Evolutionary conservation across 2,888 invertebrate species (phyloP), one percentile per base, ranked within the genome.

Genomic region (Pandemis heparana): DNA sequence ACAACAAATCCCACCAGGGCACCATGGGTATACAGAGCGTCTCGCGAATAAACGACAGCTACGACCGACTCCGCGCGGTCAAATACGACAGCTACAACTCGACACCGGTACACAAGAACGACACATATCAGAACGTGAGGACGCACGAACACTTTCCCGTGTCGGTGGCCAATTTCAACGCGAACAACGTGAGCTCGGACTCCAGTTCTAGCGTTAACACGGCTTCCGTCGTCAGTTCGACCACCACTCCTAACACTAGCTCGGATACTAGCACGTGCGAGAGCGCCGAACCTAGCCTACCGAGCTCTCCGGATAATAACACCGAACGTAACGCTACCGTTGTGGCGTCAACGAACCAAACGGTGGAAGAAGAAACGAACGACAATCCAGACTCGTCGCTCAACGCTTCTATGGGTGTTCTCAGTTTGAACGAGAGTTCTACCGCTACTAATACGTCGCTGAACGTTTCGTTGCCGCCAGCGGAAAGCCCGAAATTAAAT

Each of bases 241-340:
- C 96, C 0, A 96, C 96, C 0, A 96, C 96, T 0, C 96, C 97
- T 0, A 96, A 97, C 23, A 96, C 96, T 0, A 96, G 96, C 69
- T 96, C 96, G 0, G 95, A 96, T 76, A 96, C 96, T 0, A 97
- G 96, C 81, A 96, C 96, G 38, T 96, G 97, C 23, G 94, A 92
- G 59, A 96, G 96, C 82, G 96, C 96, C 7, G 96, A 97, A 43
- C 96, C 97, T 0, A 96, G 96, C 77, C 95, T 97, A 71, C 97
- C 97, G 0, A 96, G 96, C 62, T 96, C 96, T 0, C 96, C 96
- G 0, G 96, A 94, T 18, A 89, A 89, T 53, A 88, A 89, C 41
- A 85, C 87, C n/a, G 88, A 89, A 4, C 79, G 86, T 77, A 89
- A 87, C 66, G 77, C 86, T 7, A 85, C 89, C 16, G 82, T 86